phyloP scores from a whole-genome alignment of 2,888 invertebrate species.

The Ormyrus thymus region DNA sequence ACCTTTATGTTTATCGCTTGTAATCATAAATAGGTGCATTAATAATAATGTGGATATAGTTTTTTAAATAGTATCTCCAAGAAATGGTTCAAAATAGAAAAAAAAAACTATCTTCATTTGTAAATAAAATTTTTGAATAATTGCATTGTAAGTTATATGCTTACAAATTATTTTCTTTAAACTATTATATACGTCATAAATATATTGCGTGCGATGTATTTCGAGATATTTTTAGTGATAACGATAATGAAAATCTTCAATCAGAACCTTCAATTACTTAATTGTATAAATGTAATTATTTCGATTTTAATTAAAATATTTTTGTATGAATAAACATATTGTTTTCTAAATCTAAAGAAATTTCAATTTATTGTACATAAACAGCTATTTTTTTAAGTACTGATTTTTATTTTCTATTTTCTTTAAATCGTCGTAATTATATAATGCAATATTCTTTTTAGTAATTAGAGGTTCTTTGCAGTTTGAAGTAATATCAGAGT shows the following conservation, averaged over 20 bases:
- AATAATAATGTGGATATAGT: too few species aligned
- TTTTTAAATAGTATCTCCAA: constrained; percentile 10
- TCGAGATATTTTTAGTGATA: constrained; percentile 20
- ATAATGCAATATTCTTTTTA: neutral
- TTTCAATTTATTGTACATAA: neutral
- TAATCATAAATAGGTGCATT: too few species aligned
- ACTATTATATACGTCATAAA: constrained; percentile 33
- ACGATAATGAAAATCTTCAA: neutral
- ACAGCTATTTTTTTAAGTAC: neutral
- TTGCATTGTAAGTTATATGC: constrained; percentile 12
- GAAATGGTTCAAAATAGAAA: constrained; percentile 1
- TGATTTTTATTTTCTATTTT: neutral
- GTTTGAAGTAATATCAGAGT: constrained; percentile 2
- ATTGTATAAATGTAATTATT: neutral
- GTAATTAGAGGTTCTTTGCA: constrained; percentile 14
- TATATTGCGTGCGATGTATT: constrained; percentile 22
- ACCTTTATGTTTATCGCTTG: constrained; percentile 10
- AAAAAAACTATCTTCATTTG: constrained; percentile 24
- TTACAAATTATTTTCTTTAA: constrained; percentile 51
- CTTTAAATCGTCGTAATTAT: neutral
- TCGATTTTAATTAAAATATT: neutral
- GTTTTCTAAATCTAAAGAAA: neutral
- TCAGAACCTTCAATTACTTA: constrained; percentile 24
- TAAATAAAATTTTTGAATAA: constrained; percentile 35
- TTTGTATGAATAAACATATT: too few species aligned